These are phyloP conservation scores for Semicossyphus pulcher DNA, from an alignment of 2,113 vertebrate genomes.

Conservation along the genomic window DNA sequence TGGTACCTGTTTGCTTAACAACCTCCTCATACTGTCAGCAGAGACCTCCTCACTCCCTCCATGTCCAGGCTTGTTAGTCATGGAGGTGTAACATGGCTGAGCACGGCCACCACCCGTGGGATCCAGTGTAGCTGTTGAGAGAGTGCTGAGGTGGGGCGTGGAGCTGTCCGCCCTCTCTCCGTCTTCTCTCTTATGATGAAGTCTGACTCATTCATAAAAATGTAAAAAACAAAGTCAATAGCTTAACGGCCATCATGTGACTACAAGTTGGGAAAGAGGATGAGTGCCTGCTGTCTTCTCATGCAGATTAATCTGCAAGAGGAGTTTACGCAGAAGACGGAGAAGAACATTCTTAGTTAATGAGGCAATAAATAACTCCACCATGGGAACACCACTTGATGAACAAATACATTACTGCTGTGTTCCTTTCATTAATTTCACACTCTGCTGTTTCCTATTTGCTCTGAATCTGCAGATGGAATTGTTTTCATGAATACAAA, in stretches of 20 bases:
- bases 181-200: constrained; percentile 15
- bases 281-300: constrained; percentile 31
- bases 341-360: constrained; percentile 38
- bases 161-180: constrained; percentile 34
- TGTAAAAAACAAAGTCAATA: constrained; percentile 68
- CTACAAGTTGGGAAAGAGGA: constrained; percentile 47
- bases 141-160: constrained; percentile 30
- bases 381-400: constrained; percentile 23
- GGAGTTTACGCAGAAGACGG: constrained; percentile 1
- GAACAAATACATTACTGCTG: constrained; percentile 18
- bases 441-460: constrained; percentile 31
- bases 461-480: constrained; percentile 4
- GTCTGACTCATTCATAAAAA: constrained; percentile 74
- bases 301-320: constrained; percentile 4
- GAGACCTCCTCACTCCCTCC: constrained; percentile 16
- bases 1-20: constrained; percentile 7
- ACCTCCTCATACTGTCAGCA: neutral
- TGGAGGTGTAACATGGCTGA: constrained; percentile 2
- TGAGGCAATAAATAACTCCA: constrained; percentile 37
- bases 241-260: constrained; percentile 52
- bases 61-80: constrained; percentile 60
- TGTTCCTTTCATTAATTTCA: constrained; percentile 50
- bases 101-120: constrained; percentile 45
- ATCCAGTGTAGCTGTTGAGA: constrained; percentile 27
- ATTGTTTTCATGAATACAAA: constrained; percentile 18